phyloP scores from a whole-genome alignment of 1,140 invertebrate species.

The Calephelis nemesis region DNA sequence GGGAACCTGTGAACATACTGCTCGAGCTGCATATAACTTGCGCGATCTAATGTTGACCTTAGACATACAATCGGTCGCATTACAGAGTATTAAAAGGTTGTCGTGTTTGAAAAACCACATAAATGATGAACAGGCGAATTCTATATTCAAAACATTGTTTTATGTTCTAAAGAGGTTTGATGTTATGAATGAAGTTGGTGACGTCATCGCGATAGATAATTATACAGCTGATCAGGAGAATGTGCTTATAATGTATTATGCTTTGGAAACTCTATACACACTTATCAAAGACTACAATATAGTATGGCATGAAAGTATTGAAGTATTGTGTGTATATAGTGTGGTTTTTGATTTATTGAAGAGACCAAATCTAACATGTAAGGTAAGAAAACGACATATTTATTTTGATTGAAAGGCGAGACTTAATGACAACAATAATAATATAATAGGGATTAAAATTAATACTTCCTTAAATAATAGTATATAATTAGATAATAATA shows the following conservation, averaged over 20 bases:
- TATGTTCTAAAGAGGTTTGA: constrained; percentile 83
- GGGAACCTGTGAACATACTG: constrained; percentile 81
- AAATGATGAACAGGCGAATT: constrained; percentile 82
- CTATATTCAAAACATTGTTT: constrained; percentile 85
- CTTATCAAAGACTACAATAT: constrained; percentile 85
- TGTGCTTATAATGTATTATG: constrained; percentile 66
- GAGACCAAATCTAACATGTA: constrained; percentile 74
- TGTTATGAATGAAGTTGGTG: constrained; percentile 42
- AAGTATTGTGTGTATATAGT: constrained; percentile 82
- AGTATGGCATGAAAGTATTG: constrained; percentile 86
- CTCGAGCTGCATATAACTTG: constrained; percentile 81
- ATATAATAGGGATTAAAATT: too few relatives aligned
- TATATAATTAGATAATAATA: too few relatives aligned
- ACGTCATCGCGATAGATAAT: constrained; percentile 34
- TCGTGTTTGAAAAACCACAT: constrained; percentile 78
- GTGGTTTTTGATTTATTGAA: constrained; percentile 79
- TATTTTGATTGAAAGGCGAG: too few relatives aligned
- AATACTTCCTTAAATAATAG: too few relatives aligned
- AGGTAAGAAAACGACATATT: constrained; percentile 58
- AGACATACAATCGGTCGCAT: constrained; percentile 79
- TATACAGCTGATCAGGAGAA: constrained; percentile 50
- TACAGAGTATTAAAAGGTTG: constrained; percentile 82
- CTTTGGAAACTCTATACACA: constrained; percentile 82
- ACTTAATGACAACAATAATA: too few relatives aligned
- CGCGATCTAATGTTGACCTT: constrained; percentile 76